Base-by-base conservation (phyloP, 2,113 vertebrate genomes). In the Struthidea cinerea region DNA sequence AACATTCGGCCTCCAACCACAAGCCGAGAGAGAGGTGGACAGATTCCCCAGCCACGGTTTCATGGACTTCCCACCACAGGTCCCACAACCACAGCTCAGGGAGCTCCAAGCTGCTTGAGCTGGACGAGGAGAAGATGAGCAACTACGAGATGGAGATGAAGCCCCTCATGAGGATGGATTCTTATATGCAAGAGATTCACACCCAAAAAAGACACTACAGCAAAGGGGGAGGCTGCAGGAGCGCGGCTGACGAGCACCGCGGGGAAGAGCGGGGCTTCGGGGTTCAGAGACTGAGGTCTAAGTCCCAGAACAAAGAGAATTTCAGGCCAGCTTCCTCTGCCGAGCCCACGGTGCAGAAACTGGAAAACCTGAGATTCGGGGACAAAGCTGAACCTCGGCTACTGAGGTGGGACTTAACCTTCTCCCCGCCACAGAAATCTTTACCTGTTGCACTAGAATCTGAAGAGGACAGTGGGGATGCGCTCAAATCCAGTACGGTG, bases 91-190 rank as follows among this genome's bases (percentile, higher is more conserved):
- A 99, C 97, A 98, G 98, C 97, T 98, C 98, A 5, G 98, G 98
- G 97, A 98, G 98, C 92, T 96, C 98, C 57, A 98, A 98, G 95
- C 98, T 99, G 96, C 98, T 98, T 13, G 98, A 99, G 97, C 98
- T 98, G 63, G 99, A 99, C 0, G 99, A 99, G 96, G 99, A 99
- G 95, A 98, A 98, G 91, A 98, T 98, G 96, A 99, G 98, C 88
- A 99, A 98, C 91, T 99, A 99, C 4, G 98, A 98, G 95, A 98
- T 99, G 73, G 99, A 99, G 93, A 99, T 99, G 99, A 99, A 98
- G 97, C 99, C 99, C 28, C 98, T 98, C 83, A 97, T 98, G 96
- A 96, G 98, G 87, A 97, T 98, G 98, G 98, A 98, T 93, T 95
- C 98, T 64, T 97, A 97, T 89, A 88, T 96, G 83, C 98, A 98